A percentile compares a stretch with the other conserved stretches of the same genome.
These are phyloP conservation scores for Agrochola lota DNA, from an alignment of 2,888 invertebrate genomes.

Conservation along the genomic window DNA sequence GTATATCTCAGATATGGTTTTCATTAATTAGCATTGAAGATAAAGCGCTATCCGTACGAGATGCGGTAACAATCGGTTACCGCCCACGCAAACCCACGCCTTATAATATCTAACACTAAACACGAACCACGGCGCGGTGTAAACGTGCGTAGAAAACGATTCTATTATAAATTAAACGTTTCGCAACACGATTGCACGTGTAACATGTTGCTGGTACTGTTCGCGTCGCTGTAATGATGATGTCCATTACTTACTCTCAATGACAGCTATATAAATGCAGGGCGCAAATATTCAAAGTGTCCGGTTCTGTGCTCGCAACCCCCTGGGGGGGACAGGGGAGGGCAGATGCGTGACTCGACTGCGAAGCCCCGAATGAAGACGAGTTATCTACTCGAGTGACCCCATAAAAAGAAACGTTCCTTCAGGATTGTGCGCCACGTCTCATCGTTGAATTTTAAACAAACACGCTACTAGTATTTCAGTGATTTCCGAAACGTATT, in stretches of 20 bases:
- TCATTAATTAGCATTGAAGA: conserved; percentile 42
- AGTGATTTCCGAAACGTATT: conserved; percentile 76
- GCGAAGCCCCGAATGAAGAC: conserved; percentile 75
- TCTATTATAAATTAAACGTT: background rate
- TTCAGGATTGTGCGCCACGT: conserved; percentile 76
- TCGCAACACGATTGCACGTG: background rate
- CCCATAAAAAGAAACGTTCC: conserved; percentile 83
- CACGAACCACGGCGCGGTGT: background rate
- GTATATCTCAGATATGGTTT: conserved; percentile 37
- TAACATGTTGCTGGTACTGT: conserved; percentile 22
- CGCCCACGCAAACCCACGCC: conserved; percentile 35
- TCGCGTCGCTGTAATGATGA: conserved; percentile 16
- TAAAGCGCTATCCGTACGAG: conserved; percentile 25
- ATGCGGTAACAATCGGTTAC: conserved; percentile 27
- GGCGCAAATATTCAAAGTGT: conserved; percentile 65
- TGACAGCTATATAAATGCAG: conserved; percentile 58
- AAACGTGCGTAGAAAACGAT: background rate
- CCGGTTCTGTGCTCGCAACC: conserved; percentile 32
- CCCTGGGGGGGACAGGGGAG: conserved; percentile 28
- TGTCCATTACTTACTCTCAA: conserved; percentile 40
- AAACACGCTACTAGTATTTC: conserved; percentile 75
- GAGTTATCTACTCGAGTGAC: conserved; percentile 86
- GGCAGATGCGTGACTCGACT: conserved; percentile 71
- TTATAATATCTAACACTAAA: background rate
- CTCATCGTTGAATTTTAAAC: conserved; percentile 85